Conservation (phyloP, 2,113 vertebrate genomes). For the Halcyon senegalensis region DNA sequence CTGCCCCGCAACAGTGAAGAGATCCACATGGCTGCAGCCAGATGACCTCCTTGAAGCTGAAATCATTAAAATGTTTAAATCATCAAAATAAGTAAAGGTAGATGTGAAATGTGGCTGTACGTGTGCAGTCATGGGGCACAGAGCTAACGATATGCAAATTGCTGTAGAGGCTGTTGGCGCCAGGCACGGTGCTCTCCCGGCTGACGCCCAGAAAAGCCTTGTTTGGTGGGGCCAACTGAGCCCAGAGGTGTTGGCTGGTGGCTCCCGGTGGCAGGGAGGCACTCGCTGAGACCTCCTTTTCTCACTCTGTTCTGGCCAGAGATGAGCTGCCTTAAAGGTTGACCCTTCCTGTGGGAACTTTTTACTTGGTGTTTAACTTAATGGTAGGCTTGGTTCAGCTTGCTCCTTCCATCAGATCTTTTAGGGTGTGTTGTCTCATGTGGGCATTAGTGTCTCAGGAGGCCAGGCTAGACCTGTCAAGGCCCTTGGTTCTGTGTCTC, state of each 20-base stretch:
- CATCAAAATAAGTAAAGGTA: not conserved
- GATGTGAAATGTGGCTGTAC: not conserved
- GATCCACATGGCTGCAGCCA: fast-evolving
- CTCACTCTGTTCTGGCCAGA: not conserved
- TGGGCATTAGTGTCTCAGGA: not conserved
- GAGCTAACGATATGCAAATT: not conserved
- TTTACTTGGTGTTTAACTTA: not conserved
- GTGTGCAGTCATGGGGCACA: not conserved
- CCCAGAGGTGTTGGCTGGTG: not conserved
- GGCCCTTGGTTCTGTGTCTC: not conserved
- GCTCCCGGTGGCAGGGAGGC: not conserved
- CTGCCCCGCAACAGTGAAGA: not conserved
- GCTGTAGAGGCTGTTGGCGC: not conserved
- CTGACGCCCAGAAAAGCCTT: not conserved
- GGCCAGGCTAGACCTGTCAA: not conserved
- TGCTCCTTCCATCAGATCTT: not conserved
- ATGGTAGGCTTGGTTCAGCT: not conserved
- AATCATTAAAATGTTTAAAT: slow-evolving; percentile 9
- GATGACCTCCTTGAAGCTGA: not conserved
- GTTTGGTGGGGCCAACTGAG: not conserved
- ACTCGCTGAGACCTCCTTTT: not conserved
- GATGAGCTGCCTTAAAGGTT: not conserved
- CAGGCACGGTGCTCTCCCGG: not conserved
- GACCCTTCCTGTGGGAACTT: not conserved
- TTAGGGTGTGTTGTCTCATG: not conserved